phyloP scores from a whole-genome alignment of 2,888 invertebrate species.

The Hesperia comma region DNA sequence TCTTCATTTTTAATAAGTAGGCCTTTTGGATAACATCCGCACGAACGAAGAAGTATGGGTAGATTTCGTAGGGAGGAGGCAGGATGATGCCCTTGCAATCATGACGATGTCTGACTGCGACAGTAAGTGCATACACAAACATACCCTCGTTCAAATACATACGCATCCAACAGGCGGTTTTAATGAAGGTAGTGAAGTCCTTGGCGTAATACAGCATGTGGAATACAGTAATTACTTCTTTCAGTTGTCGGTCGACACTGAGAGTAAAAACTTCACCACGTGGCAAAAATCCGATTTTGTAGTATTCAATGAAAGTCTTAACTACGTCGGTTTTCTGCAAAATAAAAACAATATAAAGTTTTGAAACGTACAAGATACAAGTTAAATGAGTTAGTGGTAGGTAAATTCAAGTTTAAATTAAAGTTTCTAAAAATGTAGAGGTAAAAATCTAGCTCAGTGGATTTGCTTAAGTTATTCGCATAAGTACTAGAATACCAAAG shows the following conservation, averaged over 20 bases:
- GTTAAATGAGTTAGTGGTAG: too few relatives aligned
- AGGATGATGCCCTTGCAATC: slow-evolving; percentile 79
- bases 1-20: slow-evolving; percentile 79
- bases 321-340: slow-evolving; percentile 84
- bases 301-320: slow-evolving; percentile 81
- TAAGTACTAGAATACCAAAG: too few relatives aligned
- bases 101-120: slow-evolving; percentile 75
- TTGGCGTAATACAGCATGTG: slow-evolving; percentile 81
- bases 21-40: slow-evolving; percentile 85
- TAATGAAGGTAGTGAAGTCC: slow-evolving; percentile 77
- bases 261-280: slow-evolving; percentile 80
- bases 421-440: too few relatives aligned
- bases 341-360: slow-evolving; percentile 61
- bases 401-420: too few relatives aligned
- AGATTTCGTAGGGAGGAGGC: slow-evolving; percentile 84
- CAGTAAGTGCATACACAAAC: slow-evolving; percentile 81
- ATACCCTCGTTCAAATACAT: slow-evolving; percentile 81
- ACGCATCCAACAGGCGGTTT: slow-evolving; percentile 80
- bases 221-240: slow-evolving; percentile 79
- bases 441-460: too few relatives aligned
- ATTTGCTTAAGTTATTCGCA: too few relatives aligned
- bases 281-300: slow-evolving; percentile 83
- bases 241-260: slow-evolving; percentile 74
- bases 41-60: slow-evolving; percentile 87
- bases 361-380: too few relatives aligned